Base-by-base conservation (phyloP, 2,113 vertebrate species). In the Puntigrus tetrazona region DNA sequence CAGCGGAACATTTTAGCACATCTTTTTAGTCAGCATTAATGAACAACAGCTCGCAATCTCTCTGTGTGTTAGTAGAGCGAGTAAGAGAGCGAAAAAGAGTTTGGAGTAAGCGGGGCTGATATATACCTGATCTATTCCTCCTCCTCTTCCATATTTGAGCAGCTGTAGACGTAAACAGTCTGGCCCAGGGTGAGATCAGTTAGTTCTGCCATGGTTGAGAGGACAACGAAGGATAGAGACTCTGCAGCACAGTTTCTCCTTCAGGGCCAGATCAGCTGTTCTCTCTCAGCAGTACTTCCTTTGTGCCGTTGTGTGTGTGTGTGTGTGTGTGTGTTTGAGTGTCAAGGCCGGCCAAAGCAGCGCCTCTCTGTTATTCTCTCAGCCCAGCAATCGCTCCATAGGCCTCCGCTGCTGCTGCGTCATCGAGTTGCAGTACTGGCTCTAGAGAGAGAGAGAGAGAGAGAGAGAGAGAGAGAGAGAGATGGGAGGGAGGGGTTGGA, bases 391-490 rank as follows among this genome's bases (percentile, higher is more conserved):
- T 87, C 87, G 89, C 63, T 90, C 81, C 88, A 84, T 84, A 92
- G 89, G 88, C 83, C 84, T 89, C 89, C 89, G 87, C 84, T 86
- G 87, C 78, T 91, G 87, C 92, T 92, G 92, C 92, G 59, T 69
- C 63, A 63, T 61, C 73, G 10, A 47, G 73, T 74, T 18, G 43
- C 29, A 38, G 22, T 34, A 13, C 16, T 92, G 91, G 91, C 25
- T 25, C 59, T 61, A 27, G 27, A 47, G 38, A 61, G 43, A 79
- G 88, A n/a, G 25, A 27, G 85, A 87, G 87, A 67, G 89, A 88
- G 89, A 89, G 91, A 91, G 90, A 90, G 86, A 92, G 89, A 91
- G 87, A 90, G n/a, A 91, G 90, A 90, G 86, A 92, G 89, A 91
- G 87, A 90, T 36, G 25, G 34, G 85, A 87, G 87, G 70, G 89